Evolutionary conservation across 2,113 vertebrate species (phyloP).

Genomic region (Pungitius pungitius): DNA sequence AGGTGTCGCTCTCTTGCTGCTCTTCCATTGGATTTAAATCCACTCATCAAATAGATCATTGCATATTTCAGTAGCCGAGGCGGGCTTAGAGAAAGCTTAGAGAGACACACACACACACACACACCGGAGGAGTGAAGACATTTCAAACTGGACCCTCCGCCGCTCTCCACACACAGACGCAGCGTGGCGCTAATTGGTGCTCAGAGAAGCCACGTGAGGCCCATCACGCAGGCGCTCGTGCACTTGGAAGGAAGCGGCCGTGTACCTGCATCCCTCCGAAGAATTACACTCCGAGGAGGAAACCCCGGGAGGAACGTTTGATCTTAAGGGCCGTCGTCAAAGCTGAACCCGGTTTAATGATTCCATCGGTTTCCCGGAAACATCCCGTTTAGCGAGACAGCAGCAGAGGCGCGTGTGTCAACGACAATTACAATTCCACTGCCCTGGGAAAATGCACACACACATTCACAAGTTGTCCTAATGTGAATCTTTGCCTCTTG

Average conservation of each 20-base stretch:
- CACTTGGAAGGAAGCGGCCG: conserved; percentile 8
- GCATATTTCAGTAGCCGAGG: background rate
- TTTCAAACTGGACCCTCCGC: conserved; percentile 18
- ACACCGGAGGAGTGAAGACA: conserved; percentile 12
- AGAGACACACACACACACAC: conserved; percentile 18
- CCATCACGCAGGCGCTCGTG: conserved; percentile 40
- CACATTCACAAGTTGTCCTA: background rate
- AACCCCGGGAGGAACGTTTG: background rate
- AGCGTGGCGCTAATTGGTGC: conserved; percentile 47
- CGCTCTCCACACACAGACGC: conserved; percentile 18
- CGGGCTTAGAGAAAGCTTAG: background rate
- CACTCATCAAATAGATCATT: conserved; percentile 44
- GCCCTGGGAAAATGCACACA: background rate
- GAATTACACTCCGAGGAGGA: background rate
- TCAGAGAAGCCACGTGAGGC: conserved; percentile 43
- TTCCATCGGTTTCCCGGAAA: background rate
- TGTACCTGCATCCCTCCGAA: conserved; percentile 12
- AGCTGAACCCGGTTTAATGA: background rate
- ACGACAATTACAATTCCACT: background rate
- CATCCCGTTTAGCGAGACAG: background rate
- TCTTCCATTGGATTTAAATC: conserved; percentile 42
- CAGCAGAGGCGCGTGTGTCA: too few relatives aligned
- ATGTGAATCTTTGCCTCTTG: background rate
- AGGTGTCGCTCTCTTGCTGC: background rate
- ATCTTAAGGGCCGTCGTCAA: background rate